Conservation (phyloP, 2,113 vertebrate genomes). For the Pomatorhinus ruficollis region DNA sequence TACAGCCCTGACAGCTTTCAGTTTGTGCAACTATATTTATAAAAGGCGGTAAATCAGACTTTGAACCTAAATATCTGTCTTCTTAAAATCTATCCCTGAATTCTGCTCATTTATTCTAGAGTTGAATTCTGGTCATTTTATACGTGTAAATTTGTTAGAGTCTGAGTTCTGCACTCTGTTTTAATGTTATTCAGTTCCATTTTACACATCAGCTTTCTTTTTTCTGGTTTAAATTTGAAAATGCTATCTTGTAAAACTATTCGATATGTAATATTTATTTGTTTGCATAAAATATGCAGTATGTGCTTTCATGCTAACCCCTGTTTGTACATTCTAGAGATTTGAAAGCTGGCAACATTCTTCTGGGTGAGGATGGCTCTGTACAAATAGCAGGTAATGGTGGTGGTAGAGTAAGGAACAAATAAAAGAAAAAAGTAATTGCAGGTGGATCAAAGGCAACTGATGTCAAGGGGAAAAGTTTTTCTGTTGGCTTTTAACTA, state of each 20-base stretch:
- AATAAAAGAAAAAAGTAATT: not conserved
- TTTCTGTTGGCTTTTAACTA: not conserved
- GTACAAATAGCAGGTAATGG: slow-evolving; percentile 97
- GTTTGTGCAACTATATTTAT: not conserved
- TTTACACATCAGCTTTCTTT: not conserved
- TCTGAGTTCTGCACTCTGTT: not conserved
- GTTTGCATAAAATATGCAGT: not conserved
- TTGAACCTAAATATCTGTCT: not conserved
- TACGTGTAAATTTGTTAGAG: not conserved
- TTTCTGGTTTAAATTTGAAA: not conserved
- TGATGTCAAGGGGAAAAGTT: not conserved
- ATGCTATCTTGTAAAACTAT: not conserved
- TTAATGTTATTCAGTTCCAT: not conserved
- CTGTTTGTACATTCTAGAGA: slow-evolving; percentile 80
- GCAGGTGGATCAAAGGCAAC: not conserved
- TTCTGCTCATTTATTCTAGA: not conserved
- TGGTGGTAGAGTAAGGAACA: not conserved
- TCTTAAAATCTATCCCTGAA: not conserved
- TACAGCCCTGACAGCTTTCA: not conserved
- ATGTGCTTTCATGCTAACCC: not conserved
- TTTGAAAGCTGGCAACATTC: slow-evolving; percentile 98
- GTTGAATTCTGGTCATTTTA: not conserved
- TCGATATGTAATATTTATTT: not conserved
- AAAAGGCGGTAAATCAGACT: not conserved
- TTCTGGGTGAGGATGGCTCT: slow-evolving; percentile 96